Base-by-base conservation (phyloP, 2,888 invertebrate species). In the Helicoverpa assulta region DNA sequence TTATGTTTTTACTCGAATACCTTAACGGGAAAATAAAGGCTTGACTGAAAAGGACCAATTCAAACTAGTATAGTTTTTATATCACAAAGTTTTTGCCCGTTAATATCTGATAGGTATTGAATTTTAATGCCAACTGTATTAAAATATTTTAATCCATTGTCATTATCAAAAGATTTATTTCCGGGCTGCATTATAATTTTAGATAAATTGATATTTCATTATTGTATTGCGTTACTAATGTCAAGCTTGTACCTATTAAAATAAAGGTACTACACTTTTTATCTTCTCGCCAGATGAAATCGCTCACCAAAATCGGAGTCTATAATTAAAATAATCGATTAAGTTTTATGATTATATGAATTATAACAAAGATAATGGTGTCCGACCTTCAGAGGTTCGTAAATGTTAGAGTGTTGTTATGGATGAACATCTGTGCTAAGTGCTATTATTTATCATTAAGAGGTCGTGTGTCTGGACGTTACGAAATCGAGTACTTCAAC, bases 401-500 rank as follows among this genome's bases (percentile, higher is more conserved):
- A 50, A 68, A 72, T 74, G 51, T 57, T 61, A 70, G 26, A 26
- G 54, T 67, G 14, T 67, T 57, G 26, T 60, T 26, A 50, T 33
- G 43, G 53, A 43, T 65, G 18, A 66, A 21, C 66, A 62, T 65
- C 80, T 63, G 21, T 56, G 56, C 47, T 61, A 79, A 68, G 67
- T 54, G 60, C 56, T 67, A 59, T 78, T 74, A 81, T 78, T 76
- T 70, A 76, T 78, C 68, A 76, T 68, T 71, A 80, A 60, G 61
- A 75, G 67, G 70, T 73, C 77, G 62, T 72, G 68, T 74, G 57
- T 54, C 53, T 52, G 40, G 52, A 16, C 57, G 52, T 83, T 83
- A 55, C 68, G 67, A 80, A 83, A 80, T 68, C 18, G 57, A 50
- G 7, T 33, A 56, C n/a, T n/a, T 6, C 26, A 72, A 68, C 67